Evolutionary conservation across 2,797 vertebrate species (phyloP), one percentile per base, ranked within the genome.

Genomic region (Harpagifer antarcticus): DNA sequence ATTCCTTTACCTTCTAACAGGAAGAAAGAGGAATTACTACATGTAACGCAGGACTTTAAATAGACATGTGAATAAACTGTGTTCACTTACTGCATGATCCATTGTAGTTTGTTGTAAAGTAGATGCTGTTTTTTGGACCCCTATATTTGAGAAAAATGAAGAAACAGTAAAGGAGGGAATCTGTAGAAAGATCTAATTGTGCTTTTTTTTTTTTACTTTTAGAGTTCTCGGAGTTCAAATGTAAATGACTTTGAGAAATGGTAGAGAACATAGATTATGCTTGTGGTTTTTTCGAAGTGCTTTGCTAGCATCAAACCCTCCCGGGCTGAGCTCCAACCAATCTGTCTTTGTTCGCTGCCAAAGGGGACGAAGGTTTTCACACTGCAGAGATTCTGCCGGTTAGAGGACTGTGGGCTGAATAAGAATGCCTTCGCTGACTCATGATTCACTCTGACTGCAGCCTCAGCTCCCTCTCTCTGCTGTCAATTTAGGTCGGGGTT

Each of bases 81-180:
- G 45, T 62, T 80, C 72, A 97, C 97, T 97, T 93, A 99, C 98
- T 96, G 92, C 98, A 99, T 52, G 98, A 97, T 76, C 94, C 95
- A 49, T 98, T 97, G 74, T 90, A 63, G 86, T 94, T 95, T 64
- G 95, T 95, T 57, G 97, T 97, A 59, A 98, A 95, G 89, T 96
- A 97, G 88, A 99, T 96, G 78, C 88, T 95, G 89, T 94, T 92
- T 48, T 92, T 93, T 20, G 91, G 85, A 50, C 96, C 97, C 97
- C 98, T 99, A 89, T 6, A 64, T 70, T 59, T 44, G 66, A 78
- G 53, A 86, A 66, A 70, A 55, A 37, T 37, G 6, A 37, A 68
- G 10, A 82, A 69, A 52, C 17, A 42, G 50, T 56, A 5, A 69
- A 45, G 8, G 42, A 40, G 23, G 17, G 53, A 79, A 73, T 55